These are phyloP conservation scores for Himalopsyche anomala DNA, from an alignment of 2,888 invertebrate genomes.

Conservation along the genomic window DNA sequence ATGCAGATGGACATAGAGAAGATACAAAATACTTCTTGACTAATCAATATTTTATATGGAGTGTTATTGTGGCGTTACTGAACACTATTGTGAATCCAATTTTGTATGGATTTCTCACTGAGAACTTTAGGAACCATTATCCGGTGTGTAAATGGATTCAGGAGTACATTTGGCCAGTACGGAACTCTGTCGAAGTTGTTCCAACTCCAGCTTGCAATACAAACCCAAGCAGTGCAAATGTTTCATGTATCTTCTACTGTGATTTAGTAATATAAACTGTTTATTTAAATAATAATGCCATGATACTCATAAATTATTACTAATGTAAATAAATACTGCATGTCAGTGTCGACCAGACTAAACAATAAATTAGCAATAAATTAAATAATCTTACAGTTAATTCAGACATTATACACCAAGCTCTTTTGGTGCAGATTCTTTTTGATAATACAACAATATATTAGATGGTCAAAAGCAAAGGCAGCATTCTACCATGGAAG, in stretches of 20 bases:
- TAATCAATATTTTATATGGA: constrained; percentile 76
- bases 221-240: constrained; percentile 21
- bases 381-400: no score
- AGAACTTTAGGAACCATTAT: constrained; percentile 72
- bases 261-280: no score
- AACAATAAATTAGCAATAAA: no score
- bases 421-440: no score
- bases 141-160: constrained; percentile 26
- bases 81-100: constrained; percentile 78
- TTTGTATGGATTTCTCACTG: constrained; percentile 76
- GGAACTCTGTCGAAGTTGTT: neutral
- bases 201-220: constrained; percentile 6
- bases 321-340: no score
- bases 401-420: no score
- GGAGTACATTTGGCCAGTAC: neutral
- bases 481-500: no score
- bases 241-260: neutral
- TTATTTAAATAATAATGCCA: no score
- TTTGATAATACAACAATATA: no score
- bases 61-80: constrained; percentile 74
- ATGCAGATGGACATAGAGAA: constrained; percentile 75
- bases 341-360: no score
- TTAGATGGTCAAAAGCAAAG: no score
- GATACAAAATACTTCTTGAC: constrained; percentile 75
- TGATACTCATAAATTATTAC: no score